Percentiles rank a stretch among this genome's conserved stretches.
Evolutionary conservation across 1,140 invertebrate species (phyloP).

Genomic region (Melipona quadrifasciata): DNA sequence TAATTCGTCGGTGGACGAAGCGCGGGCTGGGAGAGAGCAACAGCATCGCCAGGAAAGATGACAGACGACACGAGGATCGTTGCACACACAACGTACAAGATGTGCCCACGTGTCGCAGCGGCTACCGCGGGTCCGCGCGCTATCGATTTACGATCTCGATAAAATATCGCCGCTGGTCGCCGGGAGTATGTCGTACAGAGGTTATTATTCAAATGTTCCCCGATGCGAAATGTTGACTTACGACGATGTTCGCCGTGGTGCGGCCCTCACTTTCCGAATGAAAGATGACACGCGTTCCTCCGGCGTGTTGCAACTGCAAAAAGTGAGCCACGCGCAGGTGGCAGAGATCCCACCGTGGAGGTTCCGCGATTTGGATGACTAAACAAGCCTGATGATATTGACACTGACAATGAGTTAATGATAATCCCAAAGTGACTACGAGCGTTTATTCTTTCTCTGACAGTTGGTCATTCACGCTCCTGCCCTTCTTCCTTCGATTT

Average conservation of each 20-base stretch:
- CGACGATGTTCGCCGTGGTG: slow-evolving; percentile 11
- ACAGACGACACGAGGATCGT: slow-evolving; percentile 59
- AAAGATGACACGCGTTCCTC: neutral
- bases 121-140: slow-evolving; percentile 42
- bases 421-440: too few relatives aligned
- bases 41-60: slow-evolving; percentile 44
- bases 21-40: slow-evolving; percentile 13
- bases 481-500: too few relatives aligned
- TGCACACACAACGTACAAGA: slow-evolving; percentile 46
- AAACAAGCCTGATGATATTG: too few relatives aligned
- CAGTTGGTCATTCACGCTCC: too few relatives aligned
- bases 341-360: too few relatives aligned
- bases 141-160: slow-evolving; percentile 57
- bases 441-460: too few relatives aligned
- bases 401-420: too few relatives aligned
- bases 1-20: neutral
- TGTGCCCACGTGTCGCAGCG: slow-evolving; percentile 41
- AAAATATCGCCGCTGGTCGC: slow-evolving; percentile 40
- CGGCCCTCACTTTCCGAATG: neutral
- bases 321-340: neutral
- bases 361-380: too few relatives aligned
- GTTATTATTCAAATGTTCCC: slow-evolving; percentile 48
- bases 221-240: slow-evolving; percentile 34
- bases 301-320: neutral
- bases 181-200: slow-evolving; percentile 35